Evolutionary conservation across 2,888 invertebrate genomes (phyloP), one percentile per base, ranked within the genome.

Genomic region (Polylopha cassiicola): DNA sequence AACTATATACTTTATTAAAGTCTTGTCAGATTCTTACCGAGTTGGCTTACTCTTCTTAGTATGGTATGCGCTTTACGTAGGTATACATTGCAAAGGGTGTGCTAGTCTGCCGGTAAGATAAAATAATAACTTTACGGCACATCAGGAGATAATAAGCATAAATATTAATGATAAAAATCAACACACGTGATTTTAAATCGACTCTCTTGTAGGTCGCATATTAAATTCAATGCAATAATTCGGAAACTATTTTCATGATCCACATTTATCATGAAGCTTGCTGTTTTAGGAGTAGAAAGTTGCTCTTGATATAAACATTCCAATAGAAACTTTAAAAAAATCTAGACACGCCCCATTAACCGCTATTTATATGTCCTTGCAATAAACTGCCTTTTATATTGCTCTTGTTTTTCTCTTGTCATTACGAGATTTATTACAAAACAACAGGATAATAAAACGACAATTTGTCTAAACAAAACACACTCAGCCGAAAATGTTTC

Each of bases 361-460:
- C 24, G 18, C 23, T 21, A 37, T 15, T 10, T 29, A 37, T 16
- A 13, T 21, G 18, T 21, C 13, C 15, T 16, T 9, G 32, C 14
- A 10, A 27, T 18, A 26, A 26, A 26, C 26, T 26, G 11, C 26
- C 26, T 26, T 43, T 34, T 34, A 23, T 20, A 13, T n/a, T n/a
- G n/a, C 18, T 37, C 20, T 26, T 32, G 31, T 7, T 20, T 23
- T 28, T 24, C 14, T 24, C 4, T 7, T 24, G 29, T 15, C 29
- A 21, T 32, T 32, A 28, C 11, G 13, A 17, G 18, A 30, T 41
- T 41, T 36, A 36, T 10, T 23, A 11, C 15, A 26, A 21, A 34
- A 41, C 16, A 21, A 24, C 30, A 24, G n/a, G 30, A 30, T n/a
- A 36, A 30, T 26, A 34, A 34, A 34, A 17, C 6, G 18, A 18